These are phyloP conservation scores for Tarsius wallacei DNA, from an alignment of 2,797 vertebrate genomes.

Conservation along the genomic window DNA sequence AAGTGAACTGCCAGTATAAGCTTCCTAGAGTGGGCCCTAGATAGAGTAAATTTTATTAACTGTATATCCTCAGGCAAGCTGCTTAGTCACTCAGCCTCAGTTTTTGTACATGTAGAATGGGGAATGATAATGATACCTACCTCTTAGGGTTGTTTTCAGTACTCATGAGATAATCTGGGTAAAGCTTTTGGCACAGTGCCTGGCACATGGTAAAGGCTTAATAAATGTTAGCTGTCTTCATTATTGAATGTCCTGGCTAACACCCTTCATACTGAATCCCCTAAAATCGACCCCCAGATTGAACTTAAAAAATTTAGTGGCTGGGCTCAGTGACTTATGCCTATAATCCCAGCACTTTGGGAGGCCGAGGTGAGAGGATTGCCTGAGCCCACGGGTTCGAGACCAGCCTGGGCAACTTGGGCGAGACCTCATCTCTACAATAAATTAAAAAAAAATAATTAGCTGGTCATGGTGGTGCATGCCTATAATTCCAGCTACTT, in stretches of 20 bases:
- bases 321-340: no score
- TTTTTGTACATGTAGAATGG: conserved; percentile 2
- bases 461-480: no score
- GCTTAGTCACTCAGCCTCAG: background rate
- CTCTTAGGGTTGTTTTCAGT: background rate
- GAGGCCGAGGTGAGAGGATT: no score
- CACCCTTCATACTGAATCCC: background rate
- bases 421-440: no score
- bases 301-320: background rate
- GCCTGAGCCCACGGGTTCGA: no score
- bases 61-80: background rate
- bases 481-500: no score
- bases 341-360: no score
- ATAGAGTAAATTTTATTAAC: background rate
- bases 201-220: conserved; percentile 14
- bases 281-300: conserved; percentile 31
- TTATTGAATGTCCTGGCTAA: conserved; percentile 9
- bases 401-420: no score
- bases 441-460: no score
- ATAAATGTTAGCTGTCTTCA: conserved; percentile 57
- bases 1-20: background rate
- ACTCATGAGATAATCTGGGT: conserved; percentile 37
- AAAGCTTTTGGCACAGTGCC: conserved; percentile 10
- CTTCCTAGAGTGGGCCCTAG: background rate
- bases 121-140: background rate